These are phyloP conservation scores for Sceloporus undulatus DNA, from an alignment of 2,113 vertebrate species.

Conservation along the genomic window DNA sequence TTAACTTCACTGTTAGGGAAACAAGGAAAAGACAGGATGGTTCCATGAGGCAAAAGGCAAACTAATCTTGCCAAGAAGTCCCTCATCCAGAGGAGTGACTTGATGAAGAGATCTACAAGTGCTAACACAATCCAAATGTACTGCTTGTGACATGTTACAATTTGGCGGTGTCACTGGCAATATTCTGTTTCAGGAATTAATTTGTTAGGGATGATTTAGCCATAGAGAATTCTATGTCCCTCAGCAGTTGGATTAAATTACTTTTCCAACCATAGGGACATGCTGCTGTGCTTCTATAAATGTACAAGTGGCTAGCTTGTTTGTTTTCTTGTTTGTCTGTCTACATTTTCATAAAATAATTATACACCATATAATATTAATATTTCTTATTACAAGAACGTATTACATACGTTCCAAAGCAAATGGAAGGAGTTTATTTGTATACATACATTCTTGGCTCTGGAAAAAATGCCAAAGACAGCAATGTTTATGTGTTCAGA, in stretches of 20 bases:
- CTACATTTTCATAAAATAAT: constrained; percentile 3
- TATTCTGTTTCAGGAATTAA: constrained; percentile 28
- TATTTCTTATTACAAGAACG: background rate
- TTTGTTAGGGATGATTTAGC: constrained; percentile 33
- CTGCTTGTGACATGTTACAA: constrained; percentile 11
- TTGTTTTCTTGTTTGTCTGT: background rate
- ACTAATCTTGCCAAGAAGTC: background rate
- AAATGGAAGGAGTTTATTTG: background rate
- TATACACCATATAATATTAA: background rate
- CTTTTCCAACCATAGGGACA: constrained; percentile 5
- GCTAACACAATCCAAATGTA: constrained; percentile 1
- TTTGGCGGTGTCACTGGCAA: constrained; percentile 26
- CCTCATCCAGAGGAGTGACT: background rate
- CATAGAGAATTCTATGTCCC: constrained; percentile 13
- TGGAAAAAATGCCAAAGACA: background rate
- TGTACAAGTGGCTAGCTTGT: constrained; percentile 1
- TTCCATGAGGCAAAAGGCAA: background rate
- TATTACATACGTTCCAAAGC: background rate
- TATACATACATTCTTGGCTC: background rate
- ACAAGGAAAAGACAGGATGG: background rate
- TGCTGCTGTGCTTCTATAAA: background rate
- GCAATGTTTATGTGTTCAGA: background rate
- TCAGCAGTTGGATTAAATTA: constrained; percentile 30
- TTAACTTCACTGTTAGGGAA: background rate
- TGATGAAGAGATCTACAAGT: background rate